Base-by-base conservation (phyloP, 2,888 invertebrate genomes). In the Coelinius sp. region DNA sequence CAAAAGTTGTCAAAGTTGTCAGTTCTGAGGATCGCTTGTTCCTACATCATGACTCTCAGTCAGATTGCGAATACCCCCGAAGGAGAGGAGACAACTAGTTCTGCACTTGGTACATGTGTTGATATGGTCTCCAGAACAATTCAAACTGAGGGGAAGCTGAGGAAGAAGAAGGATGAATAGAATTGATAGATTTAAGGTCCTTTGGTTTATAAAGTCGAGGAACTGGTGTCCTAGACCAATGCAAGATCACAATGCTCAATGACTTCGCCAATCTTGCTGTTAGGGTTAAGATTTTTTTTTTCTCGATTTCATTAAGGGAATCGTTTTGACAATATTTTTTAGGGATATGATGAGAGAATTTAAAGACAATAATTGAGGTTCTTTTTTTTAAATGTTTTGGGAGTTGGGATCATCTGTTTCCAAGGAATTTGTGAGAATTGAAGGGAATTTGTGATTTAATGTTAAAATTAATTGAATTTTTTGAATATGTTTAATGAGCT, bases 1-100 rank as follows among this genome's bases (percentile, higher is more conserved):
- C 97, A 97, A 88, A 97, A 97, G 88, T 91, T 98, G 24, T 97
- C 97, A 0, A 98, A 98, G 85, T 88, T 98, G 66, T 97, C 97
- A 0, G 97, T 98, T 14, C 88, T 98, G 74, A 92, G 97, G 88
- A 96, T 97, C 86, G 97, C 97, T 1, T 96, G 97, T 87, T 95
- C 96, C 74, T 98, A 98, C 89, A 97, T 98, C 75, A 91, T 96
- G 84, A 95, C 97, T 0, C 88, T 98, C 75, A 94, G 95, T 62
- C 91, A 93, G 77, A 91, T 95, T 82, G 93, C 95, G 2, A 79
- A 81, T 25, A 81, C 80, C 0, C 80, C 80, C 1, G 80, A 84
- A 5, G 94, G 93, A 6, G 88, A 91, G 77, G 93, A 94, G 83
- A 91, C 77, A 24, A 90, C 90, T 64, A 87, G 88, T 44, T 91